Conservation (phyloP, 2,113 vertebrate genomes). For the Tauraco erythrolophus region DNA sequence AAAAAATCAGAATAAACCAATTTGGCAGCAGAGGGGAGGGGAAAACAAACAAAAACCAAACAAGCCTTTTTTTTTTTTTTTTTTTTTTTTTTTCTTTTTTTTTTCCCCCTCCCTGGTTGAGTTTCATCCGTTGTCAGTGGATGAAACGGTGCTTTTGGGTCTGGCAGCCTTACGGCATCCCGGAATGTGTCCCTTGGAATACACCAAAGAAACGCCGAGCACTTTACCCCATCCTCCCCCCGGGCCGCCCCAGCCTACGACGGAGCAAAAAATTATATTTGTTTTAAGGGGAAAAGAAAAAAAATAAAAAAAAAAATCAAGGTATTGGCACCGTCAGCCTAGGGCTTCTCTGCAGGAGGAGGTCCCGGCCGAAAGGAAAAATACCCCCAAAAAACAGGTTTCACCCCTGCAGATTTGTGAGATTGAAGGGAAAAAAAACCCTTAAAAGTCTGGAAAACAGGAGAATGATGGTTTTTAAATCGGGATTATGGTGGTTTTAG, state of each 20-base stretch:
- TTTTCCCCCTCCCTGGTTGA: neutral
- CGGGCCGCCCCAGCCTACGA: neutral
- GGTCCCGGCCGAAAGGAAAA: neutral
- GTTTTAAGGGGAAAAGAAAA: neutral
- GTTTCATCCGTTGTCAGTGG: neutral
- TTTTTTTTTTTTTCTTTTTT: too few species aligned
- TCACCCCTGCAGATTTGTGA: neutral
- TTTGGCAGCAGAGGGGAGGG: neutral
- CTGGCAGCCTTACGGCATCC: neutral
- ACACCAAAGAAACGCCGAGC: conserved; percentile 64
- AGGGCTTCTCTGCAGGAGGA: neutral
- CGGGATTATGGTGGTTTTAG: neutral
- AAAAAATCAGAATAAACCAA: neutral
- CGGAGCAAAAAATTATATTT: neutral
- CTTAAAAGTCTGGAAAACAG: accelerated
- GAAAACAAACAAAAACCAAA: neutral
- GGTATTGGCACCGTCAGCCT: neutral
- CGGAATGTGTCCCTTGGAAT: conserved; percentile 26
- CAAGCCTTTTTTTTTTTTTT: neutral
- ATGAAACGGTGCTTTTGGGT: neutral
- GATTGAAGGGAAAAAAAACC: neutral
- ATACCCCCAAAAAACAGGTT: neutral
- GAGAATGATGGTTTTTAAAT: neutral
- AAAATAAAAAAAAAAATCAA: neutral
- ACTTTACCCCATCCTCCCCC: conserved; percentile 20